Conservation (phyloP, 2,888 invertebrate genomes). For the Blomia tropicalis region DNA sequence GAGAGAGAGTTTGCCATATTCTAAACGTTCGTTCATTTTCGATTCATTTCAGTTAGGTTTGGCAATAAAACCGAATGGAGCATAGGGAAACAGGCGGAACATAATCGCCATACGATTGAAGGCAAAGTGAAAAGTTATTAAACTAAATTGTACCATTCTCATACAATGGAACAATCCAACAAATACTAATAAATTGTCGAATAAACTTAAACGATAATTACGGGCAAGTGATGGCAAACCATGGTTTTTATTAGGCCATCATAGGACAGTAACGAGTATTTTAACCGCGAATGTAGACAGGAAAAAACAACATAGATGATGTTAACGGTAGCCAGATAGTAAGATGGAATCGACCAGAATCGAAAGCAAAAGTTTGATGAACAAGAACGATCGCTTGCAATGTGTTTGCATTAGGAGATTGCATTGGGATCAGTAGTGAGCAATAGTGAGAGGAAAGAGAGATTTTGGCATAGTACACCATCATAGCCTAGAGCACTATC, state of each 20-base stretch:
- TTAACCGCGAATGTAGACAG: too few relatives aligned
- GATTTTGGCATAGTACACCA: neutral
- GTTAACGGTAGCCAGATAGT: neutral
- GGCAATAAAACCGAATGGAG: neutral
- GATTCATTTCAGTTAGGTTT: too few relatives aligned
- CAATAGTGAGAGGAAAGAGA: neutral
- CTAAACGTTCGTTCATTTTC: too few relatives aligned
- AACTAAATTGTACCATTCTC: too few relatives aligned
- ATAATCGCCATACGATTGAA: neutral
- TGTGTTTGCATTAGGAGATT: too few relatives aligned
- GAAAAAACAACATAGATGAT: too few relatives aligned
- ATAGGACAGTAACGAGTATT: neutral
- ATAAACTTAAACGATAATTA: conserved; percentile 12
- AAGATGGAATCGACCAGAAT: neutral
- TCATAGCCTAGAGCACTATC: neutral
- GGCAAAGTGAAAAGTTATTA: conserved; percentile 13
- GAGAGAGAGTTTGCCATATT: too few relatives aligned
- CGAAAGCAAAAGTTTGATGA: too few relatives aligned
- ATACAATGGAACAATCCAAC: neutral
- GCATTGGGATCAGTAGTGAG: too few relatives aligned
- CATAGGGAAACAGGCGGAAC: too few relatives aligned
- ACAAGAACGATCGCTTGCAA: too few relatives aligned
- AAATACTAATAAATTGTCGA: conserved; percentile 5
- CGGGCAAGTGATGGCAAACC: neutral
- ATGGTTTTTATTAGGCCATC: neutral